Evolutionary conservation across 2,797 vertebrate genomes (phyloP).

Genomic region (Tapera naevia): DNA sequence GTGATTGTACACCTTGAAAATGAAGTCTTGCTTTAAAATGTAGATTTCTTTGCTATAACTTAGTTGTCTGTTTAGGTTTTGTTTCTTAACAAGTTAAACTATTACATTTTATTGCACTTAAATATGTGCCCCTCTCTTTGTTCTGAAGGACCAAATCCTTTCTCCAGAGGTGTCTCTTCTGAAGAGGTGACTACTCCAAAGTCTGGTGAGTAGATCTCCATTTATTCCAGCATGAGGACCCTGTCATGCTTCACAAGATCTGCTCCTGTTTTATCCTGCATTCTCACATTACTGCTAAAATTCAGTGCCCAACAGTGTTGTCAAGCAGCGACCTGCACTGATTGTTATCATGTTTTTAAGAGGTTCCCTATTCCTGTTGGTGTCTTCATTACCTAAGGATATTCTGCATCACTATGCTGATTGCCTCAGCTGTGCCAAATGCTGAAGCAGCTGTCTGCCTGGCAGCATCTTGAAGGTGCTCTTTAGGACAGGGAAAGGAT

Average conservation of each 20-base stretch:
- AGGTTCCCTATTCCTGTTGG: background rate
- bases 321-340: background rate
- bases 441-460: background rate
- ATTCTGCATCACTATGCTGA: background rate
- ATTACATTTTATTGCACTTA: background rate
- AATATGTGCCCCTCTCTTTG: background rate
- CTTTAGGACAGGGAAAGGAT: background rate
- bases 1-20: background rate
- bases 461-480: background rate
- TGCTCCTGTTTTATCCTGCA: background rate
- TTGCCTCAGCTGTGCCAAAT: background rate
- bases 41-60: background rate
- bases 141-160: slow-evolving; percentile 79
- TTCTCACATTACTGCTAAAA: background rate
- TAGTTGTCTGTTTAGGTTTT: background rate
- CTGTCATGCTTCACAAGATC: background rate
- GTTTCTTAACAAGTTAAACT: background rate
- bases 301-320: background rate
- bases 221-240: background rate
- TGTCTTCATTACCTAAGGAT: background rate
- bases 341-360: background rate
- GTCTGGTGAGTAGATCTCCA: slow-evolving; percentile 76
- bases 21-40: background rate
- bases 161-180: slow-evolving; percentile 75
- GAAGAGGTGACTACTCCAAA: slow-evolving; percentile 70